These are phyloP conservation scores for Pegoplata infirma DNA, from an alignment of 2,888 invertebrate genomes.

Conservation along the genomic window DNA sequence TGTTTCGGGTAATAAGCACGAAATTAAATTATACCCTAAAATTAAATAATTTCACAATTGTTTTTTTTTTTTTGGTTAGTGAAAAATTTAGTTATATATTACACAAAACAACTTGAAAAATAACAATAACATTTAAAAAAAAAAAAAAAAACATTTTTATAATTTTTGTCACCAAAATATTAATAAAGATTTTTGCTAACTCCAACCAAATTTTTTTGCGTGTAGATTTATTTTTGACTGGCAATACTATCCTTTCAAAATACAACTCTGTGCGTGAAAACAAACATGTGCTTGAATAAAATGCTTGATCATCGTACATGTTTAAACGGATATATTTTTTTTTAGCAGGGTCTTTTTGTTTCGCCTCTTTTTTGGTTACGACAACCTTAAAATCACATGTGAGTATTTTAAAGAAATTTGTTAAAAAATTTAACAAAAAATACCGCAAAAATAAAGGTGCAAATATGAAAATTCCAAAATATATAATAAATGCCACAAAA, in stretches of 20 bases:
- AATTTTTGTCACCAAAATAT: no score
- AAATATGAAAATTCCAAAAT: constrained; percentile 21
- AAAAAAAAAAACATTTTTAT: no score
- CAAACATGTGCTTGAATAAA: constrained; percentile 54
- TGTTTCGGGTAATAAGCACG: no score
- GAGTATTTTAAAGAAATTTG: constrained; percentile 79
- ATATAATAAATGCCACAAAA: neutral
- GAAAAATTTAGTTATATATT: no score
- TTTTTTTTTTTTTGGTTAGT: no score
- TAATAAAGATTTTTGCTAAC: no score
- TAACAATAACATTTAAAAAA: no score
- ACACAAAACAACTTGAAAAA: no score
- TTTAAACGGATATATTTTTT: constrained; percentile 63
- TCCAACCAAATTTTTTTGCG: no score
- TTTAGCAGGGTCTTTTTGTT: constrained; percentile 67
- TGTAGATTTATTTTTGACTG: no score
- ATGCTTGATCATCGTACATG: constrained; percentile 52
- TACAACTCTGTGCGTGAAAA: constrained; percentile 32
- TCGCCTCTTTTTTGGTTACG: constrained; percentile 83
- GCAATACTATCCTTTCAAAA: constrained; percentile 3
- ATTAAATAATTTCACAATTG: no score
- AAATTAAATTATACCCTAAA: no score
- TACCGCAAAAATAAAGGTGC: constrained; percentile 40
- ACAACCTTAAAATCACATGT: constrained; percentile 94
- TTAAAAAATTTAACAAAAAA: constrained; percentile 17